phyloP scores from a whole-genome alignment of 2,888 invertebrate species.

The Drosophila buzzatii region DNA sequence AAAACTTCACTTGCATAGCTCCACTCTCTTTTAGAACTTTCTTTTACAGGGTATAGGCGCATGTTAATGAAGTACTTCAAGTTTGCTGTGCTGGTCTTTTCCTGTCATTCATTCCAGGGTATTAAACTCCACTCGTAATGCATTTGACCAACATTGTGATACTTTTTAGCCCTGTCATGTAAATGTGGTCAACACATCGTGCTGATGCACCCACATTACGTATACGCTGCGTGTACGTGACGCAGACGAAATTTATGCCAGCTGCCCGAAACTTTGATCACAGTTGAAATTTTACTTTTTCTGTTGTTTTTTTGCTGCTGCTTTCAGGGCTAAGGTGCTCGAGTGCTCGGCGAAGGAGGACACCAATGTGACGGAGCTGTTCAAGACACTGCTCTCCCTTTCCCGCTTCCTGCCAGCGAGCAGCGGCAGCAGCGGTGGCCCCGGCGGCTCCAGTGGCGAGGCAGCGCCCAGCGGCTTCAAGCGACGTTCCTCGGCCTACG shows the following conservation, averaged over 20 bases:
- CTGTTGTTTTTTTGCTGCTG: conserved; percentile 59
- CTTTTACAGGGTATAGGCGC: too few relatives aligned
- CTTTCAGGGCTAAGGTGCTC: conserved; percentile 89
- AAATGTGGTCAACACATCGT: conserved; percentile 37
- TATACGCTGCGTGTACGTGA: conserved; percentile 25
- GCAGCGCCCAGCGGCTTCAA: conserved; percentile 88
- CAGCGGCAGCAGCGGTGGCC: conserved; percentile 84
- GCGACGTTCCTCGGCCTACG: conserved; percentile 91
- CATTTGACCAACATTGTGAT: conserved; percentile 16
- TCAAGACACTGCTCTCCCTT: conserved; percentile 91
- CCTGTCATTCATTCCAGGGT: not conserved
- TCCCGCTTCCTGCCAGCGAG: conserved; percentile 90
- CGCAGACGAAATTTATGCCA: conserved; percentile 51
- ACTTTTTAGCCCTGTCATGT: conserved; percentile 28
- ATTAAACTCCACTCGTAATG: not conserved
- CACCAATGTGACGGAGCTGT: conserved; percentile 91
- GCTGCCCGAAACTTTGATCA: conserved; percentile 17
- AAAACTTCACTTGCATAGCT: too few relatives aligned
- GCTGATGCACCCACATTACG: conserved; percentile 3
- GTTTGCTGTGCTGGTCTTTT: too few relatives aligned
- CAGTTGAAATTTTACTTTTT: conserved; percentile 28
- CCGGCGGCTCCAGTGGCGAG: conserved; percentile 86
- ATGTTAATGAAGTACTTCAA: too few relatives aligned
- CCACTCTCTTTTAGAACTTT: too few relatives aligned
- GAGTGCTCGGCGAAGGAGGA: conserved; percentile 93